Evolutionary conservation across 2,797 vertebrate species (phyloP).

Genomic region (Aplochiton taeniatus): DNA sequence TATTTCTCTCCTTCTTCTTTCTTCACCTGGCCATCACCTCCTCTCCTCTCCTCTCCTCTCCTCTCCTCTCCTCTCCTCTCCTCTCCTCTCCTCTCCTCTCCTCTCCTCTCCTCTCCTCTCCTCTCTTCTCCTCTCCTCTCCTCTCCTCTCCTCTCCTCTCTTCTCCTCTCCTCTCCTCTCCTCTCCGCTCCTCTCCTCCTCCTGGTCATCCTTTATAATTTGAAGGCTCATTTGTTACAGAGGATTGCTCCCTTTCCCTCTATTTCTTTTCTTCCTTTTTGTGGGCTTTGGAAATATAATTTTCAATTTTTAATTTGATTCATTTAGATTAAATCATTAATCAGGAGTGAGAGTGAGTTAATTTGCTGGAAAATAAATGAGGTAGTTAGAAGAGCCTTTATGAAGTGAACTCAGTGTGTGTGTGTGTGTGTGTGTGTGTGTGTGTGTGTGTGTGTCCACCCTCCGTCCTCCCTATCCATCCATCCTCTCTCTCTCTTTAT

Average conservation of each 20-base stretch:
- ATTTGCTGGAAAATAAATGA: conserved; percentile 99
- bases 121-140: conserved; percentile 12
- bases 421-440: conserved; percentile 61
- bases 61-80: conserved; percentile 40
- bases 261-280: conserved; percentile 81
- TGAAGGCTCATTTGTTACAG: conserved; percentile 99
- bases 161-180: neutral
- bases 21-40: conserved; percentile 44
- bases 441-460: conserved; percentile 9
- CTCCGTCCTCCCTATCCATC: neutral
- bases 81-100: conserved; percentile 60
- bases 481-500: neutral
- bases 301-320: conserved; percentile 99
- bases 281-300: conserved; percentile 99
- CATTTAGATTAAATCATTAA: conserved; percentile 99
- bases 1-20: conserved; percentile 28
- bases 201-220: conserved; percentile 93
- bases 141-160: conserved; percentile 33
- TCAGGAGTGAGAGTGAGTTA: conserved; percentile 98
- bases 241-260: conserved; percentile 88
- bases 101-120: conserved; percentile 42
- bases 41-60: conserved; percentile 4
- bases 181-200: conserved; percentile 48
- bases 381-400: conserved; percentile 95
- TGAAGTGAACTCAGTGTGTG: conserved; percentile 87